These are phyloP conservation scores for Lacanobia wlatinum DNA, from an alignment of 2,888 invertebrate genomes.

Conservation along the genomic window DNA sequence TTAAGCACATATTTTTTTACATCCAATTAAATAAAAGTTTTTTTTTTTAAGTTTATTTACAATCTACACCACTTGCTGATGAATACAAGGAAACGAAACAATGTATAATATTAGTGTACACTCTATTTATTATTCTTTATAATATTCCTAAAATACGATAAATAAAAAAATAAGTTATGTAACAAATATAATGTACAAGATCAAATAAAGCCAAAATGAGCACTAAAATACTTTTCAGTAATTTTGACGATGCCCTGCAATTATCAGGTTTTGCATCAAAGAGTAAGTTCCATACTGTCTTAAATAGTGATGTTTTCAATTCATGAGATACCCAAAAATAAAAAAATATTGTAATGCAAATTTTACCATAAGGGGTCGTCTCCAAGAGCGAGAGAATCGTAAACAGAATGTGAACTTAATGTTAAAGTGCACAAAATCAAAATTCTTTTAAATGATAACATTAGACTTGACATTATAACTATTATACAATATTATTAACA, in stretches of 20 bases:
- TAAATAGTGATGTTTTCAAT: slow-evolving; percentile 62
- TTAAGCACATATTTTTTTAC: slow-evolving; percentile 33
- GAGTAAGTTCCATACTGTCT: slow-evolving; percentile 50
- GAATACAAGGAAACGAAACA: slow-evolving; percentile 59
- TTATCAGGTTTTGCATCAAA: slow-evolving; percentile 51
- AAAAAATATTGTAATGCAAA: slow-evolving; percentile 68
- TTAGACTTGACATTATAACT: slow-evolving; percentile 69
- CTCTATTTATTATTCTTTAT: slow-evolving; percentile 75
- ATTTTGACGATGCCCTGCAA: slow-evolving; percentile 47
- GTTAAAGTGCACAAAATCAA: slow-evolving; percentile 66
- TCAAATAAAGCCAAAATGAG: slow-evolving; percentile 76
- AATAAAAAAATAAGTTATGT: slow-evolving; percentile 83
- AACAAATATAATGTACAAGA: slow-evolving; percentile 81
- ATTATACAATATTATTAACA: slow-evolving; percentile 76
- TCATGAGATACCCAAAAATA: slow-evolving; percentile 45
- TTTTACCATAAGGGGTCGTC: slow-evolving; percentile 50
- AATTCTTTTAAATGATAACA: slow-evolving; percentile 68
- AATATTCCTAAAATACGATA: slow-evolving; percentile 83
- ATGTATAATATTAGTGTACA: slow-evolving; percentile 67
- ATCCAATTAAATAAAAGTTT: slow-evolving; percentile 31
- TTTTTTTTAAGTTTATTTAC: slow-evolving; percentile 39
- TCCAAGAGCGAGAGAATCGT: neutral
- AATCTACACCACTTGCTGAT: slow-evolving; percentile 47
- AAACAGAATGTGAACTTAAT: slow-evolving; percentile 58
- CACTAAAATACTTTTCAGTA: slow-evolving; percentile 60